Percentiles rank a stretch among this genome's conserved stretches.
phyloP scores from a whole-genome alignment of 2,113 vertebrate species.

The Acanthisitta chloris region DNA sequence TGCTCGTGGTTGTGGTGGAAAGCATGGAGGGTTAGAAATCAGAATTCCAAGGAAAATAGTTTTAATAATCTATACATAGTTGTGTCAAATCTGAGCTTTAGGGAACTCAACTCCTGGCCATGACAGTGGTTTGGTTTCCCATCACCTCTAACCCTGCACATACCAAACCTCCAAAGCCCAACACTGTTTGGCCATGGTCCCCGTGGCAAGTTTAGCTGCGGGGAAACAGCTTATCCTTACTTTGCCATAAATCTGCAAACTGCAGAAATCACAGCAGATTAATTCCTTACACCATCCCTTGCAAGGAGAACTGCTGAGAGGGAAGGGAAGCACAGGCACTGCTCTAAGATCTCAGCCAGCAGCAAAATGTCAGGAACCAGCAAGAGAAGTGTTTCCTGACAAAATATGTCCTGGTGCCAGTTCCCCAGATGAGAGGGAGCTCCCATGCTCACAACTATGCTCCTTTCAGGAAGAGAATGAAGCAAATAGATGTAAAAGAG shows the following conservation, averaged over 20 bases:
- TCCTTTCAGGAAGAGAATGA: background rate
- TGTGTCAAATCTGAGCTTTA: background rate
- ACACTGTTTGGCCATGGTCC: accelerated
- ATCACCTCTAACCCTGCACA: background rate
- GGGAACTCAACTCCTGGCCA: accelerated
- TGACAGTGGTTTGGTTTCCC: accelerated
- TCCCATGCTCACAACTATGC: background rate
- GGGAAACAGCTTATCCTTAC: background rate
- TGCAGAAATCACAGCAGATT: background rate
- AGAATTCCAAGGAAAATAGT: background rate
- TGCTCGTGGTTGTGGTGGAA: background rate
- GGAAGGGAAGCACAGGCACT: background rate
- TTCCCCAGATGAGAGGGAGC: background rate
- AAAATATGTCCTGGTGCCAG: background rate
- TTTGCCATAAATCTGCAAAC: background rate
- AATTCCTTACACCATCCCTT: background rate
- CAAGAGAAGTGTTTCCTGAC: background rate
- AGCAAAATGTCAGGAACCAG: background rate
- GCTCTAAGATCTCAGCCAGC: background rate
- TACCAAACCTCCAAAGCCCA: background rate
- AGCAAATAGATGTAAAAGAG: background rate
- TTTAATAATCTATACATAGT: background rate
- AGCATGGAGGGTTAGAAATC: background rate
- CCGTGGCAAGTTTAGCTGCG: background rate
- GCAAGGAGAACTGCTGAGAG: background rate